Conservation (phyloP, 2,888 invertebrate genomes). For the Troilus luridus region DNA sequence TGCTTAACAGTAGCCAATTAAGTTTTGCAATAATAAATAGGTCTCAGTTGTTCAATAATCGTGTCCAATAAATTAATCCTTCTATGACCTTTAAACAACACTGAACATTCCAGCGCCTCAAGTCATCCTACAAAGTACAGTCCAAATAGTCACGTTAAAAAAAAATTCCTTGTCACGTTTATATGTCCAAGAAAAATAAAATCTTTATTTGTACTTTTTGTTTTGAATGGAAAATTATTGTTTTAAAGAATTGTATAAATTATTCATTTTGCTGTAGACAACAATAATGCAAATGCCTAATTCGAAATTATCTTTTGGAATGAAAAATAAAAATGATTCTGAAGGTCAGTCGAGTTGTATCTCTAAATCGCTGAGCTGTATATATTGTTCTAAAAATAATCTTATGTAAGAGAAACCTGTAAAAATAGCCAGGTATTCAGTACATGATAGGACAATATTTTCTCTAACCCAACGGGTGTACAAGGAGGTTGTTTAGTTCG, state of each 20-base stretch:
- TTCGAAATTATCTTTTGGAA: not conserved
- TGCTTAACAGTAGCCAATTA: constrained; percentile 8
- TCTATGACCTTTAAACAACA: not conserved
- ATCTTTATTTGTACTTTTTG: not conserved
- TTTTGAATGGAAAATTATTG: not conserved
- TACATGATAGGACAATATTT: too few relatives aligned
- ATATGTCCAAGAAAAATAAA: not conserved
- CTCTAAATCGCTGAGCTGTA: too few relatives aligned
- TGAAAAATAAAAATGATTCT: not conserved
- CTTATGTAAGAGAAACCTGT: too few relatives aligned
- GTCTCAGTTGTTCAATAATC: not conserved
- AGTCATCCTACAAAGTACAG: not conserved
- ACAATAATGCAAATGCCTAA: not conserved
- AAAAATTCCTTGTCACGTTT: not conserved
- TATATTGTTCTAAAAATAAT: too few relatives aligned
- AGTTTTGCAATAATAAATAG: not conserved
- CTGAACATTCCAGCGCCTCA: not conserved
- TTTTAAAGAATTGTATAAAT: not conserved
- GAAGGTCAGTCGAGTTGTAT: not conserved
- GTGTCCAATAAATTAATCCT: not conserved
- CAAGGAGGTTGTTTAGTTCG: too few relatives aligned
- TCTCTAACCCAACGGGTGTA: too few relatives aligned
- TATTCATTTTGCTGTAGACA: not conserved
- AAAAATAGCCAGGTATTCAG: too few relatives aligned
- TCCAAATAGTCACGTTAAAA: not conserved